Evolutionary conservation across 2,797 vertebrate species (phyloP), one percentile per base, ranked within the genome.

Genomic region (Cephalopachus bancanus): DNA sequence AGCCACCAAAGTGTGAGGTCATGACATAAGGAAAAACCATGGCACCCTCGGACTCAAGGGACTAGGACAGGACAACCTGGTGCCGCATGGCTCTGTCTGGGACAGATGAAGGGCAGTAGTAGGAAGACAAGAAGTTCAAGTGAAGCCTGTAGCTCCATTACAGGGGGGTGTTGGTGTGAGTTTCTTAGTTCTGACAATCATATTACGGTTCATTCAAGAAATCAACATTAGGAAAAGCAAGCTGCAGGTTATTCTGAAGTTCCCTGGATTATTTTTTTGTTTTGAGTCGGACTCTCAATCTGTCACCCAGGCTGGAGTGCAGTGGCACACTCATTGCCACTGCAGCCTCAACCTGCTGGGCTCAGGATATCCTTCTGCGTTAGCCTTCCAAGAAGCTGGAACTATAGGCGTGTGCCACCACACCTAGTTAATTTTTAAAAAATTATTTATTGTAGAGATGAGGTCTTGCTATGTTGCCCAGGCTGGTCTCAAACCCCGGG

Each of bases 1-100:
- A 44, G 44, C 17, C 65, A 37, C 1, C 0, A 0, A 44, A 74
- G 53, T 28, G 12, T 28, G 49, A 1, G 28, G 12, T 67, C 14
- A 28, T 17, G 30, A 64, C 1, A 51, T 17, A 19, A 0, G 16
- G 20, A 75, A 22, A 69, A 75, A 65, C 30, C 4, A 22, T 74
- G 12, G 81, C 15, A n/a, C 24, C 33, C 20, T 64, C 30, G 59
- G 51, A 44, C 8, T 59, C 30, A 26, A 62, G 59, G 19, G 33
- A 62, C 24, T 12, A 9, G 57, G 11, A 75, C 30, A 44, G 86
- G 91, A 28, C 0, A 20, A 12, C n/a, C 15, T 11, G 1, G 49
- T 0, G 5, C 80, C 24, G 51, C 0, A 2, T 0, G 0, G 22
- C 44, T n/a, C 76, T 14, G 24, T 76, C 72, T 28, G n/a, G 24